Percentiles rank a stretch among this genome's conserved stretches.
These are phyloP conservation scores for Endotricha flammealis DNA, from an alignment of 2,888 invertebrate species.

Conservation along the genomic window DNA sequence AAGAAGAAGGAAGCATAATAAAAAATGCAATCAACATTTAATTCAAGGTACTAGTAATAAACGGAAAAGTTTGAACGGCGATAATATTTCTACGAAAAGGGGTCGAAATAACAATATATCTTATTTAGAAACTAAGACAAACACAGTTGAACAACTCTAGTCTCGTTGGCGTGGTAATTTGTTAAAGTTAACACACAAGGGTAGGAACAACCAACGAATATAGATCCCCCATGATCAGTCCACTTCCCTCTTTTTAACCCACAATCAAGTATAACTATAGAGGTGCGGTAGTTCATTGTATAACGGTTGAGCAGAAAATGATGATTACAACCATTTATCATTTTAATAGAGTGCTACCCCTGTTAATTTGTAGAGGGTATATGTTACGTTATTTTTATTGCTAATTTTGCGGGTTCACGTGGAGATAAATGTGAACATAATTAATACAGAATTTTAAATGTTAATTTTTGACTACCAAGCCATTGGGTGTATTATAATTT, in stretches of 20 bases:
- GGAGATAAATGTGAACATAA: conserved; percentile 4
- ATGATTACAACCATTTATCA: conserved; percentile 73
- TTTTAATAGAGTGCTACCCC: conserved; percentile 70
- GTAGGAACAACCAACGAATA: conserved; percentile 40
- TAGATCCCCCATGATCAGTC: conserved; percentile 26
- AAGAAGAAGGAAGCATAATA: too few species aligned
- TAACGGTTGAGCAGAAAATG: conserved; percentile 44
- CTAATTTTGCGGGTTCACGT: conserved; percentile 61
- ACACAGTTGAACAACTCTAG: conserved; percentile 54
- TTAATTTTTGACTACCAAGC: background rate
- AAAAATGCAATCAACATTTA: too few species aligned
- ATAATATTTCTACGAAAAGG: conserved; percentile 52
- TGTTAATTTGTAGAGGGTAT: conserved; percentile 70
- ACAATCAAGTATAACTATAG: background rate
- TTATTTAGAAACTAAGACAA: conserved; percentile 42
- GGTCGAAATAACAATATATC: conserved; percentile 63
- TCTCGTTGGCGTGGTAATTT: conserved; percentile 65
- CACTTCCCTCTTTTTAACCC: conserved; percentile 5
- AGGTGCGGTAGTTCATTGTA: conserved; percentile 21
- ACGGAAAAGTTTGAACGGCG: conserved; percentile 25
- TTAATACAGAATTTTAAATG: conserved; percentile 3
- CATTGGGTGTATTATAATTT: background rate
- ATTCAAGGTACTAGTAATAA: too few species aligned
- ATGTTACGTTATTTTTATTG: conserved; percentile 68
- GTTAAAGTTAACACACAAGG: conserved; percentile 71